Conservation (phyloP, 2,888 invertebrate genomes). For the Eupelmus urozonus region DNA sequence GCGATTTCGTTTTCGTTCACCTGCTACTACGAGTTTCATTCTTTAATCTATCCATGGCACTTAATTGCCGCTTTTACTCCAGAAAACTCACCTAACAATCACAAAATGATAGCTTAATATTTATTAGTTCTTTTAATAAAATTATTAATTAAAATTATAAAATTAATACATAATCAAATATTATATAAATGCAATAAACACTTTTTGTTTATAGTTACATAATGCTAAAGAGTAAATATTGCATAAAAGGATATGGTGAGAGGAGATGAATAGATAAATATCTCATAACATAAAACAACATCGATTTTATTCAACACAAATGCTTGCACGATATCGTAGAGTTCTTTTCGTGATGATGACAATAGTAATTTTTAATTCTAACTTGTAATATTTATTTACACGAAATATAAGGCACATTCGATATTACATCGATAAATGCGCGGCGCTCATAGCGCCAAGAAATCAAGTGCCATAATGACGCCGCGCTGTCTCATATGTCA, state of each 20-base stretch:
- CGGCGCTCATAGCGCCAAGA: constrained; percentile 62
- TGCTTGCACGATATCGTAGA: constrained; percentile 73
- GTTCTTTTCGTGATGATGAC: constrained; percentile 62
- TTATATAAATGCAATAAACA: too few relatives aligned
- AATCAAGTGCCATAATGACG: constrained; percentile 39
- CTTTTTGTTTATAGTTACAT: too few relatives aligned
- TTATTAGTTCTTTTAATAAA: too few relatives aligned
- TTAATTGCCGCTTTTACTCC: constrained; percentile 45
- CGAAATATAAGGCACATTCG: constrained; percentile 76
- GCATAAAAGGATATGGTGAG: not conserved
- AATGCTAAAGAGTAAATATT: not conserved
- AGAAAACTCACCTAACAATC: not conserved
- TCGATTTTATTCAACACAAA: constrained; percentile 76
- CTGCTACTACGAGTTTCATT: constrained; percentile 37
- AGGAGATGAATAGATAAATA: constrained; percentile 33
- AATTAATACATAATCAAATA: too few relatives aligned
- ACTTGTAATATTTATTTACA: constrained; percentile 66
- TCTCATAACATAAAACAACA: constrained; percentile 75
- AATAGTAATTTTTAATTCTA: constrained; percentile 59
- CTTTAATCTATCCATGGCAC: constrained; percentile 47
- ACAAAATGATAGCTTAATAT: too few relatives aligned
- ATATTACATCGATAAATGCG: constrained; percentile 74
- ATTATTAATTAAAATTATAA: too few relatives aligned
- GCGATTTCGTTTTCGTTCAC: constrained; percentile 69
- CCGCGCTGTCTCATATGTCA: constrained; percentile 65